Percentiles rank a stretch among this genome's conserved stretches.
Conservation (phyloP, 2,113 vertebrate genomes). For the Phaetusa simplex region DNA sequence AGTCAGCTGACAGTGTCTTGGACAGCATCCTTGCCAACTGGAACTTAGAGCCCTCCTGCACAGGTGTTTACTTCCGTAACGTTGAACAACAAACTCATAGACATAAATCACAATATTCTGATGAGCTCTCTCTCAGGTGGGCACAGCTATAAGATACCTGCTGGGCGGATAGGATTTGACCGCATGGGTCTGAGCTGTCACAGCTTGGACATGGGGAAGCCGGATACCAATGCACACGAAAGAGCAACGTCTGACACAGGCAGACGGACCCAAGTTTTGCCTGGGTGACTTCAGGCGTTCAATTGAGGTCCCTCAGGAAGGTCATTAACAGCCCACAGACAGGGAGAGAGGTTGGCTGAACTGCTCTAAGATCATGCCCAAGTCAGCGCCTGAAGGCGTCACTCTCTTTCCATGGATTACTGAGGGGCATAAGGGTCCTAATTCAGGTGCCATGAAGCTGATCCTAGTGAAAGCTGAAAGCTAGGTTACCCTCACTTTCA, state of each 20-base stretch:
- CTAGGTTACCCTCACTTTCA: not conserved
- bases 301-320: not conserved
- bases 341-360: not conserved
- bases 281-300: not conserved
- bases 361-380: not conserved
- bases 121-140: not conserved
- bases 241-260: not conserved
- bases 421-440: not conserved
- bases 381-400: not conserved
- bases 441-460: not conserved
- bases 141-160: not conserved
- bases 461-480: not conserved
- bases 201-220: accelerated
- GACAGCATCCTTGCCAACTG: not conserved
- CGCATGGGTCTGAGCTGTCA: not conserved
- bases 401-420: not conserved
- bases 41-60: not conserved
- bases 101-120: not conserved
- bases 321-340: not conserved
- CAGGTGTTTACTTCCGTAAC: not conserved
- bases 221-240: not conserved
- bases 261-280: not conserved
- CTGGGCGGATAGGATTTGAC: not conserved
- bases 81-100: not conserved
- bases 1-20: not conserved